These are phyloP conservation scores for Arenaria interpres DNA, from an alignment of 2,113 vertebrate species.

Conservation along the genomic window DNA sequence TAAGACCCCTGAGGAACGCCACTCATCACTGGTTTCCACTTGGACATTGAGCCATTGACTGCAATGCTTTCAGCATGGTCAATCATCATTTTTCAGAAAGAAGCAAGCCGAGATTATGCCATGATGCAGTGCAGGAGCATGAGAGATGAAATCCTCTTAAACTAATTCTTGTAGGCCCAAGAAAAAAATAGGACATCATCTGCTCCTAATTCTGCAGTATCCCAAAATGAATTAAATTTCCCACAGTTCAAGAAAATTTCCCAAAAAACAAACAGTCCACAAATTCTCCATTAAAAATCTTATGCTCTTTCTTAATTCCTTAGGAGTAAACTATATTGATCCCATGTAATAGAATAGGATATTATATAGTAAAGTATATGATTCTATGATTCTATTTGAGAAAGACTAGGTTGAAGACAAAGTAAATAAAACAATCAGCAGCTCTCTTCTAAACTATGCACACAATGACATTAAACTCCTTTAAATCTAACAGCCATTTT, in stretches of 20 bases:
- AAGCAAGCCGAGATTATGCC: not conserved
- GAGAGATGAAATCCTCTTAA: not conserved
- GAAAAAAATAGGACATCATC: not conserved
- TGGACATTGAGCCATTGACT: no score
- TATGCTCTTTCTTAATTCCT: not conserved
- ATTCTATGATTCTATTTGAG: not conserved
- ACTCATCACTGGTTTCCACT: no score
- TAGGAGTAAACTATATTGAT: not conserved
- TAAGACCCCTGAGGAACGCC: no score
- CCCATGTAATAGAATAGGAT: no score
- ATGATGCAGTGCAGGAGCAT: not conserved
- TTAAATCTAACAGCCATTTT: not conserved
- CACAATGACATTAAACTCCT: not conserved
- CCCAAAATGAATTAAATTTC: not conserved
- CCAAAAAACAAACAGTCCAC: not conserved
- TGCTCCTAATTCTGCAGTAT: not conserved
- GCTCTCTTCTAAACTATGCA: not conserved
- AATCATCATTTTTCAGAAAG: not conserved
- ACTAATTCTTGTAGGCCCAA: not conserved
- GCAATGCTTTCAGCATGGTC: no score
- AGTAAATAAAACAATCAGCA: not conserved
- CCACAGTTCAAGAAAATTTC: not conserved
- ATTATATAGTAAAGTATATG: no score
- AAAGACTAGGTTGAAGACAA: not conserved
- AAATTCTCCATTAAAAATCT: not conserved